Percentiles rank a stretch among this genome's conserved stretches.
Evolutionary conservation across 1,140 invertebrate genomes (phyloP).

Genomic region (Polypedilum vanderplanki): DNA sequence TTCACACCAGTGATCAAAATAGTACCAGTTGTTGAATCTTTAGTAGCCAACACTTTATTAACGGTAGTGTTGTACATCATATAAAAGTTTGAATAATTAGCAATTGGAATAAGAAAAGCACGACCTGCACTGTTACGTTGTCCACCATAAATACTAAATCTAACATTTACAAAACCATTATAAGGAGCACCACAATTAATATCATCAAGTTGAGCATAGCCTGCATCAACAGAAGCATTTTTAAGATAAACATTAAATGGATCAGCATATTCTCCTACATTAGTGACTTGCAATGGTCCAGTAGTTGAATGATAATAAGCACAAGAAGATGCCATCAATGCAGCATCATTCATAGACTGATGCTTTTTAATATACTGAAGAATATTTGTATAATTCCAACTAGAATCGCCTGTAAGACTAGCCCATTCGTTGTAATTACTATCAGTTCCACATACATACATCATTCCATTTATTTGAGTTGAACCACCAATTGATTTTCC

Average conservation of each 20-base stretch:
- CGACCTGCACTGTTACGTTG: slow-evolving; percentile 48
- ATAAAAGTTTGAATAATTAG: slow-evolving; percentile 56
- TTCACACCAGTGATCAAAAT: not conserved
- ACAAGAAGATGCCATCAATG: not conserved
- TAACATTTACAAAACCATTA: not conserved
- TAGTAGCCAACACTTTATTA: slow-evolving; percentile 51
- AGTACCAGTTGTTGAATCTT: not conserved
- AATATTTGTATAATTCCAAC: not conserved
- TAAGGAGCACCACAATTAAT: not conserved
- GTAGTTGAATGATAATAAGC: not conserved
- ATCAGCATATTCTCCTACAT: not conserved
- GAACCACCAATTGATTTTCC: not conserved
- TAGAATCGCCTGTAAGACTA: not conserved
- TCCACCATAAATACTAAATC: slow-evolving; percentile 36
- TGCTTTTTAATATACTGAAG: not conserved
- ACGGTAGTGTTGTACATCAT: slow-evolving; percentile 51
- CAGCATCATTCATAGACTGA: not conserved
- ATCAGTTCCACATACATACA: not conserved
- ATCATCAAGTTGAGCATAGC: not conserved
- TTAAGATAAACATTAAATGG: not conserved
- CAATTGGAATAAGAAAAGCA: slow-evolving; percentile 51
- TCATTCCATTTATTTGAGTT: not conserved
- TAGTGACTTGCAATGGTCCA: not conserved
- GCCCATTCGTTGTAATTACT: not conserved
- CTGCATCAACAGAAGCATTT: not conserved